phyloP scores from a whole-genome alignment of 1,140 invertebrate genomes.

The Bombus pascuorum region DNA sequence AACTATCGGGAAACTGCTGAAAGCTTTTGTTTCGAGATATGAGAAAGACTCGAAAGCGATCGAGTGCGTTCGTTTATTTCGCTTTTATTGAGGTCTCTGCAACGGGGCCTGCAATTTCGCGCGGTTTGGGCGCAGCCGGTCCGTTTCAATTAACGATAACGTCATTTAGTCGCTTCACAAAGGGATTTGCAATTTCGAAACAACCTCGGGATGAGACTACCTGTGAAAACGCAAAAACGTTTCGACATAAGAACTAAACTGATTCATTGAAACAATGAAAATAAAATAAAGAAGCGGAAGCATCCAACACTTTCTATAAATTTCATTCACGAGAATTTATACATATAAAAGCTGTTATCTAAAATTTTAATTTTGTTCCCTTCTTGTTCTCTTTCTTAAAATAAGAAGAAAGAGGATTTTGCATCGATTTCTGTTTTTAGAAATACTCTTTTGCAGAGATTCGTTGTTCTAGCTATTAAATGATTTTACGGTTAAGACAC shows the following conservation, averaged over 20 bases:
- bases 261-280: not conserved
- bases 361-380: not conserved
- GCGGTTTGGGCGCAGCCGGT: constrained; percentile 69
- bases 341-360: too few species aligned
- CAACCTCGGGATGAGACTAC: constrained; percentile 13
- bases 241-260: not conserved
- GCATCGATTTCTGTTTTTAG: not conserved
- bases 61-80: constrained; percentile 48
- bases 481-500: not conserved
- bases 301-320: not conserved
- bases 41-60: not conserved
- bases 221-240: constrained; percentile 50
- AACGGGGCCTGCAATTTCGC: constrained; percentile 60
- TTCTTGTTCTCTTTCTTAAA: not conserved
- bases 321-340: not conserved
- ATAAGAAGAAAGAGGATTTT: not conserved
- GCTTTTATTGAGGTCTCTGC: constrained; percentile 48
- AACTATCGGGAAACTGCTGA: not conserved
- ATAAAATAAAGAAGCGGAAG: not conserved
- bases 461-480: not conserved
- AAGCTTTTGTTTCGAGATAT: constrained; percentile 12
- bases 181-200: constrained; percentile 58
- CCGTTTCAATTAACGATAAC: constrained; percentile 69
- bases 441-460: not conserved
- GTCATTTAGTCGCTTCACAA: constrained; percentile 62